Conservation (phyloP, 2,888 invertebrate genomes). For the Caenorhabditis sp. region DNA sequence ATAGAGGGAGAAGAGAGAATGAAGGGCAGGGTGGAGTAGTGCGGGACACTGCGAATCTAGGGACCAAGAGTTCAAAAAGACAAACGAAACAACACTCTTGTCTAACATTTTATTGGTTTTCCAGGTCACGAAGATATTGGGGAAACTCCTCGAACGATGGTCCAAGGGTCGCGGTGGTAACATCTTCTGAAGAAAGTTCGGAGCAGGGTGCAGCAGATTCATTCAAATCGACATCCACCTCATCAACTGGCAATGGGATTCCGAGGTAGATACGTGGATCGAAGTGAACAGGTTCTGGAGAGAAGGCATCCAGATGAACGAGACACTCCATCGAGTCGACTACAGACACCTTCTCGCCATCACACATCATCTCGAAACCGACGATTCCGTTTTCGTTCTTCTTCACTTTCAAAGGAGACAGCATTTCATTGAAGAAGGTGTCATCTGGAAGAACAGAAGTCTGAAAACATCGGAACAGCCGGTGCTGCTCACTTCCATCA, state of each 20-base stretch:
- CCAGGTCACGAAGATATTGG: neutral
- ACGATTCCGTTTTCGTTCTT: slow-evolving; percentile 16
- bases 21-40: neutral
- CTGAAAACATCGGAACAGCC: neutral
- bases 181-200: slow-evolving; percentile 1
- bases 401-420: slow-evolving; percentile 20
- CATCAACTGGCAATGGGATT: neutral
- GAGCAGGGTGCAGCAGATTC: neutral
- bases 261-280: slow-evolving; percentile 17
- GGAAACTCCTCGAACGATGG: slow-evolving; percentile 7
- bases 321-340: slow-evolving; percentile 52
- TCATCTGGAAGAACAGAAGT: neutral
- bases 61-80: neutral
- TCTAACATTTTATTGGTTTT: slow-evolving; percentile 1
- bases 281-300: slow-evolving; percentile 15
- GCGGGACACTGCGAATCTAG: no score
- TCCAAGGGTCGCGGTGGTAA: neutral
- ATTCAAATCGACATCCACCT: neutral
- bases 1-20: slow-evolving; percentile 1
- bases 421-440: neutral
- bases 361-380: slow-evolving; percentile 32
- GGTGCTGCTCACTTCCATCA: neutral
- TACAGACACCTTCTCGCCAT: slow-evolving; percentile 24
- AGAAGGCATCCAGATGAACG: neutral
- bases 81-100: no score